These are phyloP conservation scores for Sander vitreus DNA, from an alignment of 2,113 vertebrate genomes.

Conservation along the genomic window DNA sequence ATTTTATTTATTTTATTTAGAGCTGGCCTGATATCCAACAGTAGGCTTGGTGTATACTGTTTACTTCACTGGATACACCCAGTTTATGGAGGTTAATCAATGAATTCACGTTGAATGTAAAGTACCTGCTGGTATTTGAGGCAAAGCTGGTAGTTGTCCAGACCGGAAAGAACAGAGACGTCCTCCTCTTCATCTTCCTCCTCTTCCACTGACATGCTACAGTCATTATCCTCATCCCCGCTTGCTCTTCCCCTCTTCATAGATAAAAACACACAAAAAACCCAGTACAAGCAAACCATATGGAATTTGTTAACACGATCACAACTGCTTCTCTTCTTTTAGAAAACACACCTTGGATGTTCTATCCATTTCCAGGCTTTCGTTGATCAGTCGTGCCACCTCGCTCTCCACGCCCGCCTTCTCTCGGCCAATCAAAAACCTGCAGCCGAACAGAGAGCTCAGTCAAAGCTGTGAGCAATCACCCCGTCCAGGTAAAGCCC, in stretches of 20 bases:
- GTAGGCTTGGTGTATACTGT: not conserved
- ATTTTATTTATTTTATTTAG: not conserved
- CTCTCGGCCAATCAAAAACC: slow-evolving; percentile 88
- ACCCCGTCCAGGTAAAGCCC: not conserved
- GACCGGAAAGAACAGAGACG: slow-evolving; percentile 55
- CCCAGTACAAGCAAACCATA: not conserved
- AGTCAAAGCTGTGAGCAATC: slow-evolving; percentile 1
- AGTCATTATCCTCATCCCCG: slow-evolving; percentile 27
- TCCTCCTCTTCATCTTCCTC: slow-evolving; percentile 67
- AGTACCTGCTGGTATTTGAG: slow-evolving; percentile 80
- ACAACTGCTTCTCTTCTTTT: not conserved
- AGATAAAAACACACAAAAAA: not conserved
- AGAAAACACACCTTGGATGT: slow-evolving; percentile 47
- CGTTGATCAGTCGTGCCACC: slow-evolving; percentile 91
- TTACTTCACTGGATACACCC: not conserved
- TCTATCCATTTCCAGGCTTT: slow-evolving; percentile 91
- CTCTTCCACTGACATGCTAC: slow-evolving; percentile 41
- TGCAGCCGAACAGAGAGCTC: slow-evolving; percentile 23
- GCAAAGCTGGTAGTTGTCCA: slow-evolving; percentile 75
- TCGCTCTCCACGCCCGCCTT: slow-evolving; percentile 92
- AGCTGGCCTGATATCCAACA: too few species aligned
- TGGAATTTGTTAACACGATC: not conserved
- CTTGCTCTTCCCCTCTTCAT: slow-evolving; percentile 31
- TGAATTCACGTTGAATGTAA: not conserved
- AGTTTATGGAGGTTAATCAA: not conserved